Base-by-base conservation (phyloP, 2,797 vertebrate genomes). In the Potorous gilbertii region DNA sequence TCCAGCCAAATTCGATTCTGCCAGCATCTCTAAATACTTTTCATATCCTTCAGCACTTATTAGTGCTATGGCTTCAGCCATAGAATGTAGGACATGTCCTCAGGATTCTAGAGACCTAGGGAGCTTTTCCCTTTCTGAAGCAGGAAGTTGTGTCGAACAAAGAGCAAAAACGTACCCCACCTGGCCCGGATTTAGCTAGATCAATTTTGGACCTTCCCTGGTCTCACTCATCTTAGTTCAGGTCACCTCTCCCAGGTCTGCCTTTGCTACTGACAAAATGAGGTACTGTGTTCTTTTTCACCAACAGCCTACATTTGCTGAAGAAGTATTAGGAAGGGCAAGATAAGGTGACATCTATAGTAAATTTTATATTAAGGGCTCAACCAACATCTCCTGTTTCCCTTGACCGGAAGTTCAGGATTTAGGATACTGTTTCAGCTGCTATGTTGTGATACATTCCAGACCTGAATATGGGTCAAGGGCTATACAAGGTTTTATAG, bases 401-500 rank as follows among this genome's bases (percentile, higher is more conserved):
- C 91, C 90, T 59, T 92, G 66, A 31, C 94, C 94, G 95, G 97
- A 94, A 98, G 96, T 93, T n/a, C 96, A 93, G 90, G 55, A 6
- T 57, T 87, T 90, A 91, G 92, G 96, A 8, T 92, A 46, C 0
- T 12, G 9, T 97, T 97, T 97, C 97, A 89, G 81, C 95, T 92
- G 97, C 93, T 92, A 96, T 54, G 87, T 55, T 89, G 90, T 62
- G 94, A 96, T 94, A 94, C 89, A 95, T 97, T 95, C 94, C 94
- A 95, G 40, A 94, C 89, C 4, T 89, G 34, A 54, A 46, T 59
- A 52, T 93, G 96, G 98, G 95, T 96, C 95, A 98, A 98, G 54
- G 31, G 55, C 96, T 97, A 66, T 62, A n/a, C 50, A 90, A 50
- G 66, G 50, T 74, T 97, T 97, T 90, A 95, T 90, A 56, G 95